These are phyloP conservation scores for Montipora capitata DNA, from an alignment of 92 coral and sea anemone genomes.

Conservation along the genomic window DNA sequence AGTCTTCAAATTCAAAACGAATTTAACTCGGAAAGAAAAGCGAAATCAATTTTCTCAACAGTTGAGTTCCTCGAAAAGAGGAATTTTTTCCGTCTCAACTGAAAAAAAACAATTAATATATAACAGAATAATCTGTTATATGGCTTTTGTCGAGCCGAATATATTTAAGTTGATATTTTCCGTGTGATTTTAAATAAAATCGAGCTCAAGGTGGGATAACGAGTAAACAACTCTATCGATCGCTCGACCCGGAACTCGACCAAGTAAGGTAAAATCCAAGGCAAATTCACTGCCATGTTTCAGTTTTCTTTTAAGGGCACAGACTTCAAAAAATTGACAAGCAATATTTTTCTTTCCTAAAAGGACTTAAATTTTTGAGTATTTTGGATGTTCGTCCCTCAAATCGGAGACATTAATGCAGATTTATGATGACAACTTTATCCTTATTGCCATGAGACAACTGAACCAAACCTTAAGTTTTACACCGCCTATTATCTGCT, in stretches of 20 bases:
- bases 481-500: background rate
- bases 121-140: background rate
- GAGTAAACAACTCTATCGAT: constrained; percentile 23
- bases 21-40: constrained; percentile 7
- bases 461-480: background rate
- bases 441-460: constrained; percentile 4
- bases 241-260: constrained; percentile 3
- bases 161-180: constrained; percentile 29
- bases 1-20: constrained; percentile 45
- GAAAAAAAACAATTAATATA: background rate
- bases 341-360: constrained; percentile 43
- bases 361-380: constrained; percentile 24
- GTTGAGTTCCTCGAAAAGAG: background rate
- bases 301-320: background rate
- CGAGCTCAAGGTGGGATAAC: constrained; percentile 49
- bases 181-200: constrained; percentile 53
- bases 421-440: constrained; percentile 28
- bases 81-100: background rate
- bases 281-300: constrained; percentile 20
- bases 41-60: background rate
- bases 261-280: background rate
- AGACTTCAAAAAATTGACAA: constrained; percentile 1
- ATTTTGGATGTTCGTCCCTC: constrained; percentile 18
- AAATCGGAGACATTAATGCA: constrained; percentile 18
- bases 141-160: constrained; percentile 15